Base-by-base conservation (phyloP, 1,140 invertebrate species). In the Drosophila aff. region DNA sequence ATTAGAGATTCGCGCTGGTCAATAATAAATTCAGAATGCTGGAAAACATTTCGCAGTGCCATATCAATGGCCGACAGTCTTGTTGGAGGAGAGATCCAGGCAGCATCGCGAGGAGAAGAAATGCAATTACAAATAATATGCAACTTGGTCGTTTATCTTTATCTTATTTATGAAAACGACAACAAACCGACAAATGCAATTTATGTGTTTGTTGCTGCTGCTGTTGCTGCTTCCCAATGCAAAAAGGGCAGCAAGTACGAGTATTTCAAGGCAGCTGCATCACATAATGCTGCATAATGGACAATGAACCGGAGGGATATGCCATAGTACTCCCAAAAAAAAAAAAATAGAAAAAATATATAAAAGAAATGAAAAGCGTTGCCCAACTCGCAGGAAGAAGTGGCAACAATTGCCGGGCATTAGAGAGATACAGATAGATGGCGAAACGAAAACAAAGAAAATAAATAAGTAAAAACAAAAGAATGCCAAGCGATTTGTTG, bases 101-200 rank as follows among this genome's bases (percentile, higher is more conserved):
- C 55, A 71, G 41, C 62, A 52, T 69, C 71, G 67, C 41, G 69
- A 47, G 41, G 84, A 81, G 81, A 85, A 92, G 79, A 85, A 92
- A 92, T 92, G 91, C 91, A 92, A 92, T 92, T 92, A 92, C 91
- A 92, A 92, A 92, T 92, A 92, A 92, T 92, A 92, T 86, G 75
- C 72, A 86, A 90, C 82, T 87, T 91, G 83, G 87, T 91, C 87
- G 87, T 91, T 91, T 91, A 91, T 86, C 87, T 91, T 91, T 91
- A 90, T 90, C 85, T 91, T 91, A 91, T 91, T 91, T 91, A 91
- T 91, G 90, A 90, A 92, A 92, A 92, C 90, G 91, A 92, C 91
- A 92, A 92, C 91, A 92, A 92, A 92, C 91, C 91, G 91, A 92
- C 91, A 92, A 92, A 92, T 92, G 91, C 91, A 92, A 92, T 92